Conservation (phyloP, 2,113 vertebrate genomes). For the Megaleporinus macrocephalus region DNA sequence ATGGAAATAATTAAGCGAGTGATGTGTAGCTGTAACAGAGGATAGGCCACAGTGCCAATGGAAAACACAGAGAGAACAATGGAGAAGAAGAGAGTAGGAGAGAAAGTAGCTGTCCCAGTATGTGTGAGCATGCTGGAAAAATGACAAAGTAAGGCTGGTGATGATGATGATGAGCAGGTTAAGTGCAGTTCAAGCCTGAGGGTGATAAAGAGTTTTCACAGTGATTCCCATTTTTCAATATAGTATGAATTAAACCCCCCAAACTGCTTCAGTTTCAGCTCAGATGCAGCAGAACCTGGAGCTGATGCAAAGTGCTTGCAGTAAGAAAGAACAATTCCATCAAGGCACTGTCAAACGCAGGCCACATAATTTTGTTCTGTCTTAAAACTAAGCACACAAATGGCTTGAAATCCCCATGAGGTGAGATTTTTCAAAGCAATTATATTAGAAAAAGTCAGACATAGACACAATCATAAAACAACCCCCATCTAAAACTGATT, state of each 20-base stretch:
- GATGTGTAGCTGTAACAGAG: no score
- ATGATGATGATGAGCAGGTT: neutral
- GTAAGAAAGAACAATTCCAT: slow-evolving; percentile 9
- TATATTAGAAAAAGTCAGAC: neutral
- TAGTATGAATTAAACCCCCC: neutral
- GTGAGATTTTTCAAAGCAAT: neutral
- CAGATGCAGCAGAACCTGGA: neutral
- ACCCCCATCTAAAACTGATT: neutral
- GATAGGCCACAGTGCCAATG: neutral
- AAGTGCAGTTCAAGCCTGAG: neutral
- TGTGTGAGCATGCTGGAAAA: neutral
- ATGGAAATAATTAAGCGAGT: neutral
- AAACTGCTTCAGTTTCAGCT: neutral
- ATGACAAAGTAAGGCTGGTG: neutral
- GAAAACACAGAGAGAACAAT: neutral
- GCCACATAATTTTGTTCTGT: neutral
- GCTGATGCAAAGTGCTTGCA: neutral
- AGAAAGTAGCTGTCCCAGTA: neutral
- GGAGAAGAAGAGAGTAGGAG: neutral
- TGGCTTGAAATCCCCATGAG: neutral
- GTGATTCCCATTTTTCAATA: neutral
- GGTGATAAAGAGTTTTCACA: neutral
- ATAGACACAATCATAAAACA: neutral
- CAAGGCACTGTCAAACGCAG: neutral
- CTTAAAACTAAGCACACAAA: neutral